A percentile compares a stretch with the other conserved stretches of the same genome.
Conservation (phyloP, 2,797 vertebrate species). For the Natrix natrix region DNA sequence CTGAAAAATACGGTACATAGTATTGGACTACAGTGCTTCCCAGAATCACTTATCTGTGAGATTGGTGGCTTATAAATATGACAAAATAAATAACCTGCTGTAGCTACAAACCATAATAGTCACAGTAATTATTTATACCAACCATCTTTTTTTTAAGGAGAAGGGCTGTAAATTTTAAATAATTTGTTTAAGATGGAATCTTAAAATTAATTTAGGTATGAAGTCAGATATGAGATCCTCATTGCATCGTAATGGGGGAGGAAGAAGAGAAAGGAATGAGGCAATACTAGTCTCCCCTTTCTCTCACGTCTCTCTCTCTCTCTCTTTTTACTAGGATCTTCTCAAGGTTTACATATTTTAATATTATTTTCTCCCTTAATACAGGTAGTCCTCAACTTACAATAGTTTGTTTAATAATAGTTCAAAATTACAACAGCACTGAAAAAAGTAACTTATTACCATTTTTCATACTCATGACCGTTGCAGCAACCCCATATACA, state of each 20-base stretch:
- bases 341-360: neutral
- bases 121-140: neutral
- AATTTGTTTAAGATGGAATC: neutral
- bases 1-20: neutral
- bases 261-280: neutral
- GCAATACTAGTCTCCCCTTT: neutral
- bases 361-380: neutral
- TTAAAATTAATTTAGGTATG: neutral
- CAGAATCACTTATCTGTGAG: neutral
- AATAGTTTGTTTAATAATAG: too few relatives aligned
- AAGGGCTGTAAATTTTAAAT: neutral
- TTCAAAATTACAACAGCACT: too few relatives aligned
- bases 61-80: too few relatives aligned
- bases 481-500: too few relatives aligned
- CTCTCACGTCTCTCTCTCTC: too few relatives aligned
- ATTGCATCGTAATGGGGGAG: neutral
- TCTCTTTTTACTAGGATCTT: too few relatives aligned
- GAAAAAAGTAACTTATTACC: too few relatives aligned
- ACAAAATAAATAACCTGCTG: neutral
- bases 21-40: neutral
- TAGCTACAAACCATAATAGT: neutral
- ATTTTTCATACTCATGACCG: too few relatives aligned
- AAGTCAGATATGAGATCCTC: neutral
- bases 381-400: neutral
- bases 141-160: neutral